Conservation (phyloP, 2,888 invertebrate genomes). For the Hydraecia micacea region DNA sequence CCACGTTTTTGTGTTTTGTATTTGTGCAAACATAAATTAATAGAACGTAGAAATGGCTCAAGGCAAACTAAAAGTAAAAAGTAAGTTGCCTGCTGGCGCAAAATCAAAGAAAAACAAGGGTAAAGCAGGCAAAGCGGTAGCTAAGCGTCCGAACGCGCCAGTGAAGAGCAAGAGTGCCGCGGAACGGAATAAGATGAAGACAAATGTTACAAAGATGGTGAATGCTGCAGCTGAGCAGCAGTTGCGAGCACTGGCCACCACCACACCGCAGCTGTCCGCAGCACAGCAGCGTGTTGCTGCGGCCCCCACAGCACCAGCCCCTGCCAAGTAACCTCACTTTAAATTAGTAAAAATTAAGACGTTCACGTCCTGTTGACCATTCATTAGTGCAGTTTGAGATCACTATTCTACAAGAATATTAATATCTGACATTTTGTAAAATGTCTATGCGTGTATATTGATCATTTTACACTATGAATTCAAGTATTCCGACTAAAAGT, state of each 20-base stretch:
- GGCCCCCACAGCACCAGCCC: slow-evolving; percentile 84
- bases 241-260: slow-evolving; percentile 90
- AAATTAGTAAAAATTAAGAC: slow-evolving; percentile 1
- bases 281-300: slow-evolving; percentile 85
- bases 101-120: slow-evolving; percentile 89
- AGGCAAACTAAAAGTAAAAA: slow-evolving; percentile 92
- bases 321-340: slow-evolving; percentile 74
- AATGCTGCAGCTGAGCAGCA: slow-evolving; percentile 93
- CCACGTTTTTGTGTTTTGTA: slow-evolving; percentile 44
- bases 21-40: slow-evolving; percentile 1
- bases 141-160: slow-evolving; percentile 92
- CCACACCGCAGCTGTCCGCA: slow-evolving; percentile 87
- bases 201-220: slow-evolving; percentile 92
- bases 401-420: slow-evolving; percentile 3
- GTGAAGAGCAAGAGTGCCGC: slow-evolving; percentile 91
- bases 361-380: neutral
- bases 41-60: slow-evolving; percentile 90
- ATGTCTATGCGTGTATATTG: neutral
- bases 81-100: slow-evolving; percentile 90
- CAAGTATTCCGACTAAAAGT: neutral
- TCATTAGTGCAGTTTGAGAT: neutral
- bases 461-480: slow-evolving; percentile 9
- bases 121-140: slow-evolving; percentile 88
- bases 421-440: neutral
- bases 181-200: slow-evolving; percentile 92